Percentiles rank a stretch among this genome's conserved stretches.
Conservation (phyloP, 2,113 vertebrate genomes). For the Thamnophis sirtalis region DNA sequence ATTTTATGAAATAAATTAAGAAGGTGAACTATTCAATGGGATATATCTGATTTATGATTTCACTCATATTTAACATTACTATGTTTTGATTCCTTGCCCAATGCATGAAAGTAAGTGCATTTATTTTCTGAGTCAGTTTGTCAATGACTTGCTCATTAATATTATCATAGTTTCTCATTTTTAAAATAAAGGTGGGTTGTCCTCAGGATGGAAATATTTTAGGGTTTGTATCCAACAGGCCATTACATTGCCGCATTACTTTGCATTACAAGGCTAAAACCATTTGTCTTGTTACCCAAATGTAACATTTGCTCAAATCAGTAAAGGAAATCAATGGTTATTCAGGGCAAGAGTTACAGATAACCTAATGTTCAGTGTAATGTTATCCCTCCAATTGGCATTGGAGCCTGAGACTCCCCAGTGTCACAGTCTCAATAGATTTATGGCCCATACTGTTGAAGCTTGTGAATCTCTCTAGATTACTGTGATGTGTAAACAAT, state of each 20-base stretch:
- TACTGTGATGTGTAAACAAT: not conserved
- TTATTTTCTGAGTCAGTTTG: not conserved
- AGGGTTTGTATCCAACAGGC: not conserved
- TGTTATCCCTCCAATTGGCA: not conserved
- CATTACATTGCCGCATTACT: not conserved
- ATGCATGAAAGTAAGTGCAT: not conserved
- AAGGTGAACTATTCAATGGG: not conserved
- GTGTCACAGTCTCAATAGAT: not conserved
- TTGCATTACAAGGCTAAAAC: not conserved
- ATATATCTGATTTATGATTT: not conserved
- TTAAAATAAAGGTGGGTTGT: not conserved
- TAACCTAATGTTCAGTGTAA: not conserved
- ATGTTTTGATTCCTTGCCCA: not conserved
- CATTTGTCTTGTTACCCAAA: not conserved
- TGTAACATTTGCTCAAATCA: not conserved
- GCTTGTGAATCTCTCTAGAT: not conserved
- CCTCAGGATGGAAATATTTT: not conserved
- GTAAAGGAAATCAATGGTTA: not conserved
- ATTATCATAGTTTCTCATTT: not conserved
- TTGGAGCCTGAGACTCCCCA: not conserved
- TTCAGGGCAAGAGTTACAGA: not conserved
- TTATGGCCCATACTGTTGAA: not conserved
- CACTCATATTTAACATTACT: not conserved
- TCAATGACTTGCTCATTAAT: not conserved
- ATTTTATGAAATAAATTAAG: slow-evolving; percentile 15